These are phyloP conservation scores for Campoletis sonorensis DNA, from an alignment of 1,140 invertebrate genomes.

Conservation along the genomic window DNA sequence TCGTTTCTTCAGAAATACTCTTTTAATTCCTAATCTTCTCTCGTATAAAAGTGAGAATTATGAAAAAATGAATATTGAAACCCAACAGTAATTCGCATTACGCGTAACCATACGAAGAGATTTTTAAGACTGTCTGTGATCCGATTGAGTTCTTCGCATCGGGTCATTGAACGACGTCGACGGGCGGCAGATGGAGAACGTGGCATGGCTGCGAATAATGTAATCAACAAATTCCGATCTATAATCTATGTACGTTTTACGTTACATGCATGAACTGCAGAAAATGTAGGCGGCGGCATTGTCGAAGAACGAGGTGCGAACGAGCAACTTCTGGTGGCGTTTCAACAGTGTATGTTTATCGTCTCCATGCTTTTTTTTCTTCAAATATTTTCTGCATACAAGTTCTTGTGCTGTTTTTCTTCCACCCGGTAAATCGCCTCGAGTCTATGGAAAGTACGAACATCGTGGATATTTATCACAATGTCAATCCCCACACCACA, in stretches of 20 bases:
- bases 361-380: not conserved
- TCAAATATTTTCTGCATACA: not conserved
- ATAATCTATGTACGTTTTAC: not conserved
- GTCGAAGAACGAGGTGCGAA: slow-evolving; percentile 31
- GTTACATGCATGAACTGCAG: not conserved
- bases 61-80: not conserved
- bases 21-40: too few species aligned
- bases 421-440: not conserved
- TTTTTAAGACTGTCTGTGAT: not conserved
- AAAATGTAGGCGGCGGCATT: not conserved
- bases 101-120: not conserved
- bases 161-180: not conserved
- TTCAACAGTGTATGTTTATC: slow-evolving; percentile 9
- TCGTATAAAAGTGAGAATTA: not conserved
- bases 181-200: slow-evolving; percentile 12
- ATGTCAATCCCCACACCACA: too few species aligned
- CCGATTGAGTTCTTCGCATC: not conserved
- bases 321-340: not conserved
- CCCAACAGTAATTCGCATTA: too few species aligned
- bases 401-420: not conserved
- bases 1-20: too few species aligned
- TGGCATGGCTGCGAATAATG: slow-evolving; percentile 15
- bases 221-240: slow-evolving; percentile 14
- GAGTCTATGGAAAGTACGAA: not conserved
- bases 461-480: too few species aligned